Percentiles rank a stretch among this genome's conserved stretches.
phyloP scores from a whole-genome alignment of 2,888 invertebrate genomes.

The Glaucopsyche alexis region DNA sequence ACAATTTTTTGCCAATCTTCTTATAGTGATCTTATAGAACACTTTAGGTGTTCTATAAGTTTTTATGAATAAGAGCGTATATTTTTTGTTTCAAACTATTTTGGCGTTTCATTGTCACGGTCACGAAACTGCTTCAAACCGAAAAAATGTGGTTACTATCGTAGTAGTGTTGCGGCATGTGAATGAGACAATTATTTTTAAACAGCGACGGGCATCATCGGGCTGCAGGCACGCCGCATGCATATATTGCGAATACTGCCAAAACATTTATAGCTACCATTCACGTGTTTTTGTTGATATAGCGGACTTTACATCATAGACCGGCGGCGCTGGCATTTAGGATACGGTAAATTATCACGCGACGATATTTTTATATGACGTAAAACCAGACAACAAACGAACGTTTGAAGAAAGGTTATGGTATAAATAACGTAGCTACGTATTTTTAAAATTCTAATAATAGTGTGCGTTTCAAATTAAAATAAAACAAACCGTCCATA shows the following conservation, averaged over 20 bases:
- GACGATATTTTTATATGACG: slow-evolving; percentile 16
- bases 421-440: background rate
- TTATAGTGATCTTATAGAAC: too few species aligned
- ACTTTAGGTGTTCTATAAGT: too few species aligned
- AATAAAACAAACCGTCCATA: background rate
- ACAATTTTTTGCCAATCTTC: too few species aligned
- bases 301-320: slow-evolving; percentile 7
- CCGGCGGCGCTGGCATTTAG: slow-evolving; percentile 13
- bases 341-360: background rate
- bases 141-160: slow-evolving; percentile 75
- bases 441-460: background rate
- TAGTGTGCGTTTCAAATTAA: background rate
- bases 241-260: slow-evolving; percentile 53
- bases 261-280: slow-evolving; percentile 53
- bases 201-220: slow-evolving; percentile 53
- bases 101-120: slow-evolving; percentile 63
- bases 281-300: slow-evolving; percentile 46
- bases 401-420: slow-evolving; percentile 17
- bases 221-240: slow-evolving; percentile 47
- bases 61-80: too few species aligned
- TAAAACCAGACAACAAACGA: slow-evolving; percentile 16
- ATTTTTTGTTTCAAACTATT: slow-evolving; percentile 37
- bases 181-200: slow-evolving; percentile 78
- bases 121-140: slow-evolving; percentile 64
- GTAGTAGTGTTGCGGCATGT: slow-evolving; percentile 64